Evolutionary conservation across 2,797 vertebrate species (phyloP).

Genomic region (Myotis planiceps): DNA sequence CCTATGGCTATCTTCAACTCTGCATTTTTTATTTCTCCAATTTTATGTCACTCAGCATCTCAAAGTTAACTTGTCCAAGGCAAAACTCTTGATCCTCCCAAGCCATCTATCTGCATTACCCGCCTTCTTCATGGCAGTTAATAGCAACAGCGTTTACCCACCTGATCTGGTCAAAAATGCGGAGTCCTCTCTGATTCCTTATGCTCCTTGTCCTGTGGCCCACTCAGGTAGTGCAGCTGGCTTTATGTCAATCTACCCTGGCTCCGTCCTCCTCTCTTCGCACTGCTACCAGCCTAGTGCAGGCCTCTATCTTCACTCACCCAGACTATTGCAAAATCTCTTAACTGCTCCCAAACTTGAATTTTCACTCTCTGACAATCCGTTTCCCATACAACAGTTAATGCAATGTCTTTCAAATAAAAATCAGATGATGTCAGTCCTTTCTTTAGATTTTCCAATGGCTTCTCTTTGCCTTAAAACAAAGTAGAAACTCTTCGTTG

Average conservation of each 20-base stretch:
- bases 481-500: neutral
- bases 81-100: neutral
- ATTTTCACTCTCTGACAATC: neutral
- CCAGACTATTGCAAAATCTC: neutral
- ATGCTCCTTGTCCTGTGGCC: neutral
- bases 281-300: neutral
- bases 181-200: neutral
- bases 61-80: neutral
- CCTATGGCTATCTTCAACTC: neutral
- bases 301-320: neutral
- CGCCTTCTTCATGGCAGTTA: neutral
- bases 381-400: neutral
- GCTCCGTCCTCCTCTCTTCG: neutral
- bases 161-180: neutral
- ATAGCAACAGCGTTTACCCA: neutral
- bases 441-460: neutral
- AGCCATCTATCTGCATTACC: neutral
- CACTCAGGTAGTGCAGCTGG: neutral
- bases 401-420: neutral
- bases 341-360: neutral
- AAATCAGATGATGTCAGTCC: neutral
- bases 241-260: neutral
- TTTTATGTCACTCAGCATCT: constrained; percentile 1
- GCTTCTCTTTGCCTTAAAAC: neutral
- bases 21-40: constrained; percentile 12